Evolutionary conservation across 2,888 invertebrate genomes (phyloP).

Genomic region (Corythucha ciliata): DNA sequence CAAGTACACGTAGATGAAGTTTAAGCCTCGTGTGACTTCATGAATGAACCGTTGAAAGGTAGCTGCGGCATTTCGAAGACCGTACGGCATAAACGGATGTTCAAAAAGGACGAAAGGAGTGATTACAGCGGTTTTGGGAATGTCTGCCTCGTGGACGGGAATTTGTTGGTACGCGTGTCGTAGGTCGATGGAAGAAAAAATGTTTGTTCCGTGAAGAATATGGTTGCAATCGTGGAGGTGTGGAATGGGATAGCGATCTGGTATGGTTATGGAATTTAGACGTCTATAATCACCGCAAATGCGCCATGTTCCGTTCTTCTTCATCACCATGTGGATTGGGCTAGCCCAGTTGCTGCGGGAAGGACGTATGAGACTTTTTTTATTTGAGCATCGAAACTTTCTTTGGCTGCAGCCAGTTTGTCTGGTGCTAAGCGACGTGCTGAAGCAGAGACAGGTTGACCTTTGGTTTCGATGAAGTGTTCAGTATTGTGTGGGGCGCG

Average conservation of each 20-base stretch:
- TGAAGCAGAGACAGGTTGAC: conserved; percentile 36
- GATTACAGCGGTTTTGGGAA: conserved; percentile 16
- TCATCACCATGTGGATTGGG: conserved; percentile 36
- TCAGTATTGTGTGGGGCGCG: conserved; percentile 23
- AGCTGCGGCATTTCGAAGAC: conserved; percentile 33
- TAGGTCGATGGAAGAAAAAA: conserved; percentile 24
- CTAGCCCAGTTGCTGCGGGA: conserved; percentile 39
- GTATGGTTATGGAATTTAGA: conserved; percentile 38
- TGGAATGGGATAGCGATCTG: conserved; percentile 39
- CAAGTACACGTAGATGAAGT: conserved; percentile 36
- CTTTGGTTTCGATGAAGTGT: conserved; percentile 34
- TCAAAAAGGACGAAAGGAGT: conserved; percentile 12
- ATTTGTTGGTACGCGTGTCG: conserved; percentile 19
- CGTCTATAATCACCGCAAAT: conserved; percentile 40
- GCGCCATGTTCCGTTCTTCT: conserved; percentile 36
- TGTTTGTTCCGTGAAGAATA: conserved; percentile 30
- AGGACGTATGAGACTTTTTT: conserved; percentile 35
- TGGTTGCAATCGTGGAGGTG: conserved; percentile 38
- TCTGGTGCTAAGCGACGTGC: conserved; percentile 37
- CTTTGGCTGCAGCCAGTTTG: conserved; percentile 33
- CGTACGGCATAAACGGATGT: not conserved
- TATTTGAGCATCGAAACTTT: conserved; percentile 36
- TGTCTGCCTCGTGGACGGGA: conserved; percentile 7
- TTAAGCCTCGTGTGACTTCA: conserved; percentile 25
- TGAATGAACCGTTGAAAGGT: conserved; percentile 37